Percentiles rank a stretch among this genome's conserved stretches.
phyloP scores from a whole-genome alignment of 2,888 invertebrate genomes.

The Dasysyrphus albostriatus region DNA sequence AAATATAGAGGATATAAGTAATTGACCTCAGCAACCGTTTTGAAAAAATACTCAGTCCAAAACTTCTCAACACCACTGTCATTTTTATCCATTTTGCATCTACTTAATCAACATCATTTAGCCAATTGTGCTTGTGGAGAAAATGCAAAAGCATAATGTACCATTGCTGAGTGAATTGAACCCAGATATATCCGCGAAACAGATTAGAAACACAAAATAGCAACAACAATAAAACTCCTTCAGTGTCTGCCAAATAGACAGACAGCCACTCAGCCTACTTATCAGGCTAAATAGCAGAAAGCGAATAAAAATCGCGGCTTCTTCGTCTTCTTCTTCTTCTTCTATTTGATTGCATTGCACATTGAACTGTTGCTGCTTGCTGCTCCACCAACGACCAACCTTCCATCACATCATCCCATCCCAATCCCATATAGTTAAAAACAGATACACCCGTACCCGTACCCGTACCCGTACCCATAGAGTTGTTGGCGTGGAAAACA shows the following conservation, averaged over 20 bases:
- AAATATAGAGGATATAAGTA: no score
- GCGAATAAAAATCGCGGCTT: constrained; percentile 60
- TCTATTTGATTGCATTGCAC: constrained; percentile 28
- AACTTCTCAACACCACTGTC: constrained; percentile 35
- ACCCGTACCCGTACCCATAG: constrained; percentile 27
- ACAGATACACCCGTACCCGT: constrained; percentile 41
- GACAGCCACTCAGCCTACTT: constrained; percentile 76
- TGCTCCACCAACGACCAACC: constrained; percentile 18
- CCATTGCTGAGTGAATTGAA: constrained; percentile 46
- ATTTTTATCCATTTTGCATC: constrained; percentile 34
- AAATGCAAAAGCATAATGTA: constrained; percentile 68
- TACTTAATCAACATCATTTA: constrained; percentile 70
- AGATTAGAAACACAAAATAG: constrained; percentile 34
- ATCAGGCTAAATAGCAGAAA: constrained; percentile 69
- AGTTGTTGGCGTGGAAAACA: constrained; percentile 75
- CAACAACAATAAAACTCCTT: constrained; percentile 36
- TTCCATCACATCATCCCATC: constrained; percentile 20
- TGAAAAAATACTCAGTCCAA: no score
- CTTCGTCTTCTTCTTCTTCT: constrained; percentile 51
- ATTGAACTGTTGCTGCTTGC: constrained; percentile 17
- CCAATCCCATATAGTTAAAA: constrained; percentile 13
- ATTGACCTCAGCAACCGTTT: no score
- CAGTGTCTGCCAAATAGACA: constrained; percentile 64
- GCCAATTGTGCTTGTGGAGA: constrained; percentile 63
- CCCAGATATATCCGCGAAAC: constrained; percentile 40